These are phyloP conservation scores for Pangasianodon gigas DNA, from an alignment of 2,113 vertebrate species.

Conservation along the genomic window DNA sequence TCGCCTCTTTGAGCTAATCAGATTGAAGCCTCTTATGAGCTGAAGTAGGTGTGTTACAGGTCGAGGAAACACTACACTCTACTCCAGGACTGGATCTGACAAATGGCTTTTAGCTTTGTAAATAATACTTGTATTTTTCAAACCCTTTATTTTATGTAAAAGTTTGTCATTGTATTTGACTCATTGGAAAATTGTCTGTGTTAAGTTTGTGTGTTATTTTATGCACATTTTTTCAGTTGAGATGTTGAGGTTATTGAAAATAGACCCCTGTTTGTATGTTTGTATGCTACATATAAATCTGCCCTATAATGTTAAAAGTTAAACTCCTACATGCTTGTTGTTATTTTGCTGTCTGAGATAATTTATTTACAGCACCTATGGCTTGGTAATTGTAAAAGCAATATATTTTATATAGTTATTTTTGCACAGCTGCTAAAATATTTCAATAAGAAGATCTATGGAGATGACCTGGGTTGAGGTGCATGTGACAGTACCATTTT, in stretches of 20 bases:
- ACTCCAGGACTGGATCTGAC: conserved; percentile 10
- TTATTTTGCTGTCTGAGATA: conserved; percentile 81
- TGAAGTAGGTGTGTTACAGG: conserved; percentile 9
- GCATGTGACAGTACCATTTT: conserved; percentile 74
- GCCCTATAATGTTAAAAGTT: conserved; percentile 68
- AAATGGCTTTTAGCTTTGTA: conserved; percentile 67
- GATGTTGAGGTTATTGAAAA: conserved; percentile 68
- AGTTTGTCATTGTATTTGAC: conserved; percentile 70
- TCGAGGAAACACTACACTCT: conserved; percentile 7
- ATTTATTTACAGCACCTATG: conserved; percentile 88
- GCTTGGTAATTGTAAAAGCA: conserved; percentile 86
- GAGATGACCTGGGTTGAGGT: conserved; percentile 65
- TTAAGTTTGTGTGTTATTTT: conserved; percentile 66
- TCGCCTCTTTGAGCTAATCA: conserved; percentile 13
- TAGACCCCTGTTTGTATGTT: conserved; percentile 74
- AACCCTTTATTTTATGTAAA: conserved; percentile 69
- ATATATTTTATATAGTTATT: conserved; percentile 93
- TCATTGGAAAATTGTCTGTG: conserved; percentile 60
- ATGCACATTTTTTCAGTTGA: conserved; percentile 65
- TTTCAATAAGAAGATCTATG: conserved; percentile 59
- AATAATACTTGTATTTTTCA: conserved; percentile 67
- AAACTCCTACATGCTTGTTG: conserved; percentile 71
- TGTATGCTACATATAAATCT: conserved; percentile 76
- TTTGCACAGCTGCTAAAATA: conserved; percentile 88
- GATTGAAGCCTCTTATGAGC: background rate